Evolutionary conservation across 2,797 vertebrate genomes (phyloP).

Genomic region (Enteromius thamalakanensis): DNA sequence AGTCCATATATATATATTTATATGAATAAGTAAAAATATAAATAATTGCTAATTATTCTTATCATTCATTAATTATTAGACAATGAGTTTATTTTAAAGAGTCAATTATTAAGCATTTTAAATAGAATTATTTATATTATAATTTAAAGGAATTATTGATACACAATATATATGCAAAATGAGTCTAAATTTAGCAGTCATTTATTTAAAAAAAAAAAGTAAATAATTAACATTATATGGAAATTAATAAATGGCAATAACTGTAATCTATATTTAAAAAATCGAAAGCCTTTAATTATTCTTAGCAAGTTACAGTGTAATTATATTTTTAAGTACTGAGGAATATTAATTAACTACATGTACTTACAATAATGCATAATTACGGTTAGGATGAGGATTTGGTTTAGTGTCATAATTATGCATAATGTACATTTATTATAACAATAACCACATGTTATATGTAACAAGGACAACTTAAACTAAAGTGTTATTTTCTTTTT

Average conservation of each 20-base stretch:
- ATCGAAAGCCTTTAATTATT: background rate
- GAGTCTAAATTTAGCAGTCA: background rate
- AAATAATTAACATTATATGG: background rate
- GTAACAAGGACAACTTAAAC: too few relatives aligned
- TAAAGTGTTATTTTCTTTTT: too few relatives aligned
- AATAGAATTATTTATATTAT: background rate
- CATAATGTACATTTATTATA: too few relatives aligned
- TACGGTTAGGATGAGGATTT: too few relatives aligned
- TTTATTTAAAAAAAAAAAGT: background rate
- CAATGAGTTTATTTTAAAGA: background rate
- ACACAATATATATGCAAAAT: background rate
- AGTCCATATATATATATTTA: too few relatives aligned
- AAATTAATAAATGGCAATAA: background rate
- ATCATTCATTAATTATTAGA: background rate
- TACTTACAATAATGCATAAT: too few relatives aligned
- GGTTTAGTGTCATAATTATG: too few relatives aligned
- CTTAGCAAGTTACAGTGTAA: background rate
- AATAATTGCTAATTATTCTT: too few relatives aligned
- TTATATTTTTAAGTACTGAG: too few relatives aligned
- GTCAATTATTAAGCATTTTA: background rate
- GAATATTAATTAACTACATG: too few relatives aligned
- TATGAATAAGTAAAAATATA: too few relatives aligned
- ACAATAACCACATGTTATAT: too few relatives aligned
- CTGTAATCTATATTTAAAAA: background rate
- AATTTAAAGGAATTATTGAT: background rate